Evolutionary conservation across 2,797 vertebrate genomes (phyloP), one percentile per base, ranked within the genome.

Genomic region (Acanthornis magna): DNA sequence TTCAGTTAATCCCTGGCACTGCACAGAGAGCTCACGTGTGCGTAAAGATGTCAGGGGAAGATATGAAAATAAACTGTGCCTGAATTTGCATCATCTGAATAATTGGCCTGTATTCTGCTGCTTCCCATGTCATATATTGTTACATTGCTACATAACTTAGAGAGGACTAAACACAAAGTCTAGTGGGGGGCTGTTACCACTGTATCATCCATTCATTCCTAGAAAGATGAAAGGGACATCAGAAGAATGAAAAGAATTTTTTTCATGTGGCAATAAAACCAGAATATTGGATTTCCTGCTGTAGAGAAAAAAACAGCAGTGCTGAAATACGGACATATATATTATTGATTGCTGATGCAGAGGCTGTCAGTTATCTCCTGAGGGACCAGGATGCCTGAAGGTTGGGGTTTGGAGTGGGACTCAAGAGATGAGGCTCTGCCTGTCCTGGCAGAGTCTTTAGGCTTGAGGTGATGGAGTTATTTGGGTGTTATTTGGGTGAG

Each of bases 391-490:
- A 22, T 32, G 25, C 38, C 50, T 71, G 29, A 32, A 55, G 11
- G 10, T 5, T 51, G 42, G n/a, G 27, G 2, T 40, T 58, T 57
- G 54, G 4, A 38, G 29, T 47, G 36, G 10, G 10, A 43, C 23
- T 18, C 2, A 0, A 50, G 77, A 45, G 34, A 43, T 25, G 19
- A 30, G 13, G 17, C 13, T 80, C 34, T 55, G 32, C 14, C 58
- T 78, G 22, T 14, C 21, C 54, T 77, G 58, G 29, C 11, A 23
- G 66, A 45, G 26, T 60, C 36, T 74, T 50, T 38, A 51, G 22
- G 11, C 11, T 3, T 2, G 17, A 78, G 15, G 13, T 51, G 54
- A 42, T 0, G 0, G 17, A 54, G 11, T 40, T 63, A 14, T 5
- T 7, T 2, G 16, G 23, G 29, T 14, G 16, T 40, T 63, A 14